Conservation (phyloP, 2,113 vertebrate genomes). For the Spermophilus dauricus region DNA sequence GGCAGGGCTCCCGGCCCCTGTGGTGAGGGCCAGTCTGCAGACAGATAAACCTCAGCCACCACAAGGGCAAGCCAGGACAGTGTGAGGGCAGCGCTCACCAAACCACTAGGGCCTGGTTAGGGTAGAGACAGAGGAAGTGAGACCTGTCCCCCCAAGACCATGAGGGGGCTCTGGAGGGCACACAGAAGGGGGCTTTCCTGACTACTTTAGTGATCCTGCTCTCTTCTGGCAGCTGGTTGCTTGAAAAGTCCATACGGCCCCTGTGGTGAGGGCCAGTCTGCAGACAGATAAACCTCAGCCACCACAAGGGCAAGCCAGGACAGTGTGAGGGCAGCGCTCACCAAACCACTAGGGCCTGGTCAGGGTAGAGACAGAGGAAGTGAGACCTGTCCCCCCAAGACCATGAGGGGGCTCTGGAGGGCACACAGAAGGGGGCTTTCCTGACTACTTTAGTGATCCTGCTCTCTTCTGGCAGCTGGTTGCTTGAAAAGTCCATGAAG, state of each 20-base stretch:
- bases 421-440: neutral
- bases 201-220: no score
- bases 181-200: no score
- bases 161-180: neutral
- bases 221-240: neutral
- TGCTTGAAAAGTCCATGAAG: neutral
- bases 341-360: neutral
- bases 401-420: neutral
- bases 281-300: neutral
- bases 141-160: accelerated
- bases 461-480: neutral
- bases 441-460: no score
- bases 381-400: no score
- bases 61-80: neutral
- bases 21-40: neutral
- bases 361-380: neutral
- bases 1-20: neutral
- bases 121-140: neutral
- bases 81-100: neutral
- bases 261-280: no score
- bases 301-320: neutral
- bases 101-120: neutral
- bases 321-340: neutral
- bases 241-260: neutral
- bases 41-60: neutral